Evolutionary conservation across 1,140 invertebrate species (phyloP), one percentile per base, ranked within the genome.

Genomic region (Contarinia nasturtii): DNA sequence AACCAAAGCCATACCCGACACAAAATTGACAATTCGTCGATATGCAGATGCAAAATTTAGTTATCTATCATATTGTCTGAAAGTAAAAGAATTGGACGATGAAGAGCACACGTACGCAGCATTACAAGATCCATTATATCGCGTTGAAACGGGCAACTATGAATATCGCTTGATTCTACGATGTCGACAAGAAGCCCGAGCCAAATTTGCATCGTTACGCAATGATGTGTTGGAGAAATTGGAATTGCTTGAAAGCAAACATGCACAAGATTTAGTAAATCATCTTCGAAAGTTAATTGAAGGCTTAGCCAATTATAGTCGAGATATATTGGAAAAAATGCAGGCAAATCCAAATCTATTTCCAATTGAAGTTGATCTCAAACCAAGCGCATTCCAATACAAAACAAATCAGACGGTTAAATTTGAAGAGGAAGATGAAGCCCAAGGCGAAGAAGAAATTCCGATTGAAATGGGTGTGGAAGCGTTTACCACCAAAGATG

Each of bases 31-130:
- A 0, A 93, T 98, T 33, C 85, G 88, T 55, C 96, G 96, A 60
- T 98, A 98, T 66, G 87, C 88, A 0, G 92, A 98, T 69, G 83
- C 86, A 1, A 98, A 98, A 68, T 98, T 97, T 68, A 93, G 97
- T 62, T 98, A 98, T 67, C 67, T 98, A 17, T 96, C 93, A 0
- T 98, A 98, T 64, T 98, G 94, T 63, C 67, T 98, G 37, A 98
- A 98, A 72, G 85, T 89, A 0, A 90, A 89, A 62, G 95, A 98
- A 71, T 87, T 98, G 83, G 94, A 98, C 58, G 95, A 98, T 64
- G 94, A 98, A 63, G 94, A 98, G 59, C 89, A 92, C 53, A 84
- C 82, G 48, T 97, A 91, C 63, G 82, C 82, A 33, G 79, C 87
- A 0, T 61, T 98, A n/a, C 89, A 96, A 59, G 94, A 98, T 63